Percentiles rank a stretch among this genome's conserved stretches.
phyloP scores from a whole-genome alignment of 2,113 vertebrate species.

The Dipodomys spectabilis region DNA sequence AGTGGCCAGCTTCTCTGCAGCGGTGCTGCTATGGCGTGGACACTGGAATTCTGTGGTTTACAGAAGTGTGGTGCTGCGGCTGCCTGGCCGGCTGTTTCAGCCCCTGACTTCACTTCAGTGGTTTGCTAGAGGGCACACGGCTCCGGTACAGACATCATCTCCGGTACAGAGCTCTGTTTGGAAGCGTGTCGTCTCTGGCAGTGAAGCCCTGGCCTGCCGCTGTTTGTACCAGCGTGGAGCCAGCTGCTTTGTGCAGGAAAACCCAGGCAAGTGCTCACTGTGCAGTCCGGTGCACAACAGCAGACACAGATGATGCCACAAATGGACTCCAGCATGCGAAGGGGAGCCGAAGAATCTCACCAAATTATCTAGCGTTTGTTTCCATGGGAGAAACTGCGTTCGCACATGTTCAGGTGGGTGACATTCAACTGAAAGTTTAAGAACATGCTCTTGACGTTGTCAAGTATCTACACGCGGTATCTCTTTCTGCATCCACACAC shows the following conservation, averaged over 20 bases:
- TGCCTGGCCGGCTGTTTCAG: conserved; percentile 52
- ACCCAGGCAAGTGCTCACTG: neutral
- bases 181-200: conserved; percentile 60
- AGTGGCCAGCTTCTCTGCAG: too few species aligned
- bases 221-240: neutral
- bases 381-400: neutral
- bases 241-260: too few species aligned
- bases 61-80: too few species aligned
- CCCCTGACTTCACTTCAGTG: conserved; percentile 65
- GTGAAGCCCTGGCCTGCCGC: conserved; percentile 56
- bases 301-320: neutral
- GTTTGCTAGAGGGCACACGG: conserved; percentile 42
- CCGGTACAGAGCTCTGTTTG: conserved; percentile 49
- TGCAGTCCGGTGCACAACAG: conserved; percentile 26
- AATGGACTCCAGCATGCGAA: neutral
- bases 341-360: neutral
- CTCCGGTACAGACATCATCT: conserved; percentile 56
- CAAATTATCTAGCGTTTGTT: neutral
- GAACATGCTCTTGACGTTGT: neutral
- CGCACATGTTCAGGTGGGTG: neutral
- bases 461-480: too few species aligned
- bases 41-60: too few species aligned
- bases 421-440: conserved; percentile 19
- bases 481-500: neutral
- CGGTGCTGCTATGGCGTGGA: neutral